Percentiles rank a stretch among this genome's conserved stretches.
Conservation (phyloP, 2,888 invertebrate species). For the Magallana nippona region DNA sequence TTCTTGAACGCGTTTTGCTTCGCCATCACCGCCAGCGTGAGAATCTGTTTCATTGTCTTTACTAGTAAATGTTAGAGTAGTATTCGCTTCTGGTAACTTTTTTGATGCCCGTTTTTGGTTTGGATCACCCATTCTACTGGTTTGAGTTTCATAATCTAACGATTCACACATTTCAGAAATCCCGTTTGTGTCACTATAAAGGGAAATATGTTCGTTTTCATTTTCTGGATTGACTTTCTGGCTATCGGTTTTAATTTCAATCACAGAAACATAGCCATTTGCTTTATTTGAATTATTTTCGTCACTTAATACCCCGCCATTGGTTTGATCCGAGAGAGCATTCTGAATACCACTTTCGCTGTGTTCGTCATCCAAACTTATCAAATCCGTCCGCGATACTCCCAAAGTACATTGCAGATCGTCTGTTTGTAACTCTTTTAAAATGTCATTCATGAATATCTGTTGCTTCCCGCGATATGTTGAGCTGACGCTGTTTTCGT, state of each 20-base stretch:
- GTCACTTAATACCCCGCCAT: not conserved
- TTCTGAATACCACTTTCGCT: too few species aligned
- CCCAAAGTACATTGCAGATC: not conserved
- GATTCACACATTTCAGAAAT: not conserved
- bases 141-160: not conserved
- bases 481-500: not conserved
- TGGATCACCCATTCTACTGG: not conserved
- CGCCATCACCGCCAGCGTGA: too few species aligned
- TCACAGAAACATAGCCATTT: slow-evolving; percentile 2
- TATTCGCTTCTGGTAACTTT: not conserved
- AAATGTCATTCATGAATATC: not conserved
- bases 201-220: not conserved
- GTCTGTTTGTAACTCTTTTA: slow-evolving; percentile 9
- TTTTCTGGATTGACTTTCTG: not conserved
- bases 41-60: too few species aligned
- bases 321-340: too few species aligned
- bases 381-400: not conserved
- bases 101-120: not conserved
- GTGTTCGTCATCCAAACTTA: not conserved
- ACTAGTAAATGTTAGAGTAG: too few species aligned
- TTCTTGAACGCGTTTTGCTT: not conserved
- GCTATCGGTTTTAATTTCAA: not conserved
- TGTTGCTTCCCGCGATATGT: not conserved
- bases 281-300: not conserved
- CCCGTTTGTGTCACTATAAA: not conserved